Evolutionary conservation across 2,797 vertebrate genomes (phyloP).

Genomic region (Chloroceryle amazona): DNA sequence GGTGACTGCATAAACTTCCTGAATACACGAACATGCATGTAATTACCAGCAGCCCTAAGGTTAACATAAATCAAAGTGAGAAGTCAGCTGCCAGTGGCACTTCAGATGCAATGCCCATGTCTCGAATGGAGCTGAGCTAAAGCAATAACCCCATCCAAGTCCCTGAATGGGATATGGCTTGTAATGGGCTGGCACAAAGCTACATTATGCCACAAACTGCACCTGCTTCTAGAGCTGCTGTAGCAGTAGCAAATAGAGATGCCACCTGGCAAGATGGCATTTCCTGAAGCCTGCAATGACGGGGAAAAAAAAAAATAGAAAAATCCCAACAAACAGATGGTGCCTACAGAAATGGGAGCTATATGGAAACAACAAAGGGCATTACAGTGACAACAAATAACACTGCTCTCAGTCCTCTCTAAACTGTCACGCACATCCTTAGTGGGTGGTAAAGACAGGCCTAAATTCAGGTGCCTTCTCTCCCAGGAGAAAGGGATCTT

Average conservation of each 20-base stretch:
- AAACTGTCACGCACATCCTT: constrained; percentile 57
- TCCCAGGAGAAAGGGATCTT: constrained; percentile 75
- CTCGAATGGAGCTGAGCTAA: constrained; percentile 38
- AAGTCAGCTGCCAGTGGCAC: constrained; percentile 74
- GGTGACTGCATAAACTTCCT: constrained; percentile 36
- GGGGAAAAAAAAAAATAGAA: not conserved
- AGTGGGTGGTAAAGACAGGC: constrained; percentile 67
- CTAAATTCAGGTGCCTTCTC: constrained; percentile 63
- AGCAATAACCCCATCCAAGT: constrained; percentile 70
- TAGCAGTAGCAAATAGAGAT: constrained; percentile 57
- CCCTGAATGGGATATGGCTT: constrained; percentile 50
- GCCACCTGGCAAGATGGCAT: constrained; percentile 80
- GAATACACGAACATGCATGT: constrained; percentile 51
- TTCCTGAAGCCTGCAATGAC: constrained; percentile 72
- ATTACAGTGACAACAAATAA: not conserved
- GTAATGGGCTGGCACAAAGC: constrained; percentile 80
- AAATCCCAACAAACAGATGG: constrained; percentile 67
- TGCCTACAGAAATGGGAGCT: constrained; percentile 66
- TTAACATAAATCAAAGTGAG: constrained; percentile 67
- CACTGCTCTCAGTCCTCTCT: not conserved
- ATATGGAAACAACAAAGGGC: constrained; percentile 74
- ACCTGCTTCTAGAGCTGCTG: constrained; percentile 79
- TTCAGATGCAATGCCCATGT: constrained; percentile 50
- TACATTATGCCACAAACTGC: constrained; percentile 81
- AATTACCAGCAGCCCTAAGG: constrained; percentile 67